Evolutionary conservation across 35 echinoderm and acorn worm species (phyloP), one percentile per base, ranked within the genome.

Genomic region (Heliocidaris erythrogramma): DNA sequence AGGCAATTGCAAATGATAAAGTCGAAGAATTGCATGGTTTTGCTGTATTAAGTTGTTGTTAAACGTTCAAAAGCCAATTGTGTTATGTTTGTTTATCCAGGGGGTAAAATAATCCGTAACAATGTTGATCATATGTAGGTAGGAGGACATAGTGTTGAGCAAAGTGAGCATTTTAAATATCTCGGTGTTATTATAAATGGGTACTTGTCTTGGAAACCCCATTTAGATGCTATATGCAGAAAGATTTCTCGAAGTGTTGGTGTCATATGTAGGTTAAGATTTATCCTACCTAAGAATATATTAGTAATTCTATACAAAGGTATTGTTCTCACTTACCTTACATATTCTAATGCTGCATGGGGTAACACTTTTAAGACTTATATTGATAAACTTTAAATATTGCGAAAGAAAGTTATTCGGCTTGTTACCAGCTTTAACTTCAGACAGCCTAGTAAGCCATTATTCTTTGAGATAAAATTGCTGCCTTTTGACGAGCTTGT

Each of bases 311-410:
- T 86, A 30, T 5, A 86, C 21, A 86, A 86, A 0, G 21, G 85
- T 86, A 86, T 86, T 86, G 31, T 86, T 86, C 85, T 86, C 85
- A 9, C 85, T 86, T n/a, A 30, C 4, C 85, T n/a, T n/a, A n/a
- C 9, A 8, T 86, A 86, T 86, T 86, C 0, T 17, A 86, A 86
- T 86, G 85, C 21, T 86, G 85, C 85, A 10, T 86, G 85, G 2
- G 85, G 17, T 86, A 86, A 86, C 85, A 86, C 31, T 86, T 86
- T 86, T 86, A 9, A 86, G 85, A 86, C 85, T 86, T 86, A 86
- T 32, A 86, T 86, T 86, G 85, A 86, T 86, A 2, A 86, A 86
- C 85, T 86, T 32, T 14, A 86, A 86, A 32, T 86, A 86, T 86
- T 86, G 31, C 85, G 21, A 86, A 86, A 86, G 27, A 86, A 86